Evolutionary conservation across 1,140 invertebrate species (phyloP).

Genomic region (Carposina sasakii): DNA sequence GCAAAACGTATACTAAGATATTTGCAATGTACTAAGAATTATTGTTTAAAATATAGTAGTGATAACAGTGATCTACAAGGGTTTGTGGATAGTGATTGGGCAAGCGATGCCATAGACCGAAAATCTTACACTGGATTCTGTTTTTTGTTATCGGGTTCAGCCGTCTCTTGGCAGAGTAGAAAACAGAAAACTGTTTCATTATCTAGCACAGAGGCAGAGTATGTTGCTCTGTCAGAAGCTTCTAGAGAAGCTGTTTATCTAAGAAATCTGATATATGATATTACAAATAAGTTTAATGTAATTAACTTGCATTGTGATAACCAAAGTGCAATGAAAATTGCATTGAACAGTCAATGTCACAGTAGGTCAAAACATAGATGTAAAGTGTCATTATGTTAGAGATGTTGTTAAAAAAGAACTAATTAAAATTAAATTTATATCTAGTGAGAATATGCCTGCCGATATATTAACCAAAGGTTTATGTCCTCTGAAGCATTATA

Average conservation of each 20-base stretch:
- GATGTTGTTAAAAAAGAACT: not conserved
- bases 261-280: slow-evolving; percentile 12
- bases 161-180: slow-evolving; percentile 39
- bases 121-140: slow-evolving; percentile 35
- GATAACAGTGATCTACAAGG: not conserved
- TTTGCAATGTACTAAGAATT: not conserved
- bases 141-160: slow-evolving; percentile 21
- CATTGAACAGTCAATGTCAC: not conserved
- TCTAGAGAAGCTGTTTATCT: slow-evolving; percentile 31
- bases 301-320: not conserved
- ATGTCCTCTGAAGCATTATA: not conserved
- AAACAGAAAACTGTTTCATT: slow-evolving; percentile 35
- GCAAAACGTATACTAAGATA: not conserved
- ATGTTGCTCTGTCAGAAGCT: slow-evolving; percentile 28
- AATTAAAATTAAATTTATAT: not conserved
- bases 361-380: not conserved
- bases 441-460: not conserved
- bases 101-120: slow-evolving; percentile 25
- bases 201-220: slow-evolving; percentile 40
- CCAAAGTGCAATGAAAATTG: not conserved
- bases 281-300: not conserved
- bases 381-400: not conserved
- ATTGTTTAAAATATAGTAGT: not conserved
- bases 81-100: slow-evolving; percentile 35
- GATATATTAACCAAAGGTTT: not conserved